Base-by-base conservation (phyloP, 2,113 vertebrate species). In the Tor tambroides region DNA sequence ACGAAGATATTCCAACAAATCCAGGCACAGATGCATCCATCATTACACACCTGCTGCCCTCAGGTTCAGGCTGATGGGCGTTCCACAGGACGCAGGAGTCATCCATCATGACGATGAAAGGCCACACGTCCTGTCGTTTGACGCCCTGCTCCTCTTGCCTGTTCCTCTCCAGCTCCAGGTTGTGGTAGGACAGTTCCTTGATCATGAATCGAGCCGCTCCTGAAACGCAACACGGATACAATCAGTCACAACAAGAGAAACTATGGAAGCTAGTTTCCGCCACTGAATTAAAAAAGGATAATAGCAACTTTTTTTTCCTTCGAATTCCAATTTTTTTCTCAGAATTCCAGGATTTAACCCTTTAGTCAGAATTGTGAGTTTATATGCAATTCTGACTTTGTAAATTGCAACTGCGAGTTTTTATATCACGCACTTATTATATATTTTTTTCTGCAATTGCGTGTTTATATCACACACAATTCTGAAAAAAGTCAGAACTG, bases 71-170 rank as follows among this genome's bases (percentile, higher is more conserved):
- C 83, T 96, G 71, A 86, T 98, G 95, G 89, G 95, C 90, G 90
- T 98, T 98, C 98, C 98, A 99, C 81, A 98, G 90, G 82, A 99
- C 98, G 0, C 98, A 99, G 0, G 97, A 97, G 92, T 99, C 98
- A 0, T 99, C 97, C 97, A 99, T 98, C 93, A 99, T 95, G 65
- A 97, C 95, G 0, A 99, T 97, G 92, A 99, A 98, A 0, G 98
- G 98, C 98, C 98, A 99, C 43, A 99, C 95, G 0, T 98, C 97
- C 89, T 98, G 97, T 35, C 97, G 96, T 87, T 95, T 97, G 32
- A 98, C 92, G 3, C 97, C 97, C 87, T 97, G 95, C 85, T 99
- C 98, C 91, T 98, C 97, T 86, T 96, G 92, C 15, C 98, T 95
- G 92, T 98, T 98, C 78, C 98, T 95, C 89, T 99, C 98, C 92